Conservation (phyloP, 2,113 vertebrate genomes). For the Cyprinodon variegatus region DNA sequence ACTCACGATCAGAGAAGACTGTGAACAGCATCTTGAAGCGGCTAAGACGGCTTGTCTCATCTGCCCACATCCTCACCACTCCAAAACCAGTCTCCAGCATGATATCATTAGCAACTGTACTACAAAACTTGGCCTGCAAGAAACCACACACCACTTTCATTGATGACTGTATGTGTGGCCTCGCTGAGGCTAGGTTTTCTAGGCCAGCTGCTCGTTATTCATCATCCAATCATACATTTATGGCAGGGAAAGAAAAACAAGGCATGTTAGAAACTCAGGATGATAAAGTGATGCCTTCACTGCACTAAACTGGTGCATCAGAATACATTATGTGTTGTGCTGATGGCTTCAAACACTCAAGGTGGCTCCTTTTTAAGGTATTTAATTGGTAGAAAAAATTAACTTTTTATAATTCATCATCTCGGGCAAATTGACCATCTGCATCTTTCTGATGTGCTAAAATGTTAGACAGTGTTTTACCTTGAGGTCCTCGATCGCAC, state of each 20-base stretch:
- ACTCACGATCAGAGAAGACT: conserved; percentile 94
- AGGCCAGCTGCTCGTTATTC: conserved; percentile 42
- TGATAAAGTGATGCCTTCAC: neutral
- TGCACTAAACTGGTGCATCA: too few relatives aligned
- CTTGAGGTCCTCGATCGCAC: conserved; percentile 94
- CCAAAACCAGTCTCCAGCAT: conserved; percentile 87
- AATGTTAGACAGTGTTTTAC: conserved; percentile 42
- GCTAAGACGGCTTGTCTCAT: conserved; percentile 91
- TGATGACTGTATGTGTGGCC: conserved; percentile 30
- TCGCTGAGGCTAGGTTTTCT: conserved; percentile 51
- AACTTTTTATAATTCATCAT: neutral
- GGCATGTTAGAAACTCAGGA: conserved; percentile 7
- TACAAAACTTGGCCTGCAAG: conserved; percentile 92
- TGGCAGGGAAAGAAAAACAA: conserved; percentile 15
- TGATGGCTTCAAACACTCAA: neutral
- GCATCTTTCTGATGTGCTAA: neutral
- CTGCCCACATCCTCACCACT: conserved; percentile 97
- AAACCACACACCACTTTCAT: conserved; percentile 41
- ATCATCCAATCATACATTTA: neutral
- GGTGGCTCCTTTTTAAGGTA: neutral
- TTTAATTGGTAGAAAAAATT: neutral
- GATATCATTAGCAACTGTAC: conserved; percentile 93
- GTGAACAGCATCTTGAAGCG: conserved; percentile 95
- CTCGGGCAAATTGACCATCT: neutral
- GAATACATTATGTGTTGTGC: neutral